These are phyloP conservation scores for Priocnemis perturbator DNA, from an alignment of 2,888 invertebrate species.

Conservation along the genomic window DNA sequence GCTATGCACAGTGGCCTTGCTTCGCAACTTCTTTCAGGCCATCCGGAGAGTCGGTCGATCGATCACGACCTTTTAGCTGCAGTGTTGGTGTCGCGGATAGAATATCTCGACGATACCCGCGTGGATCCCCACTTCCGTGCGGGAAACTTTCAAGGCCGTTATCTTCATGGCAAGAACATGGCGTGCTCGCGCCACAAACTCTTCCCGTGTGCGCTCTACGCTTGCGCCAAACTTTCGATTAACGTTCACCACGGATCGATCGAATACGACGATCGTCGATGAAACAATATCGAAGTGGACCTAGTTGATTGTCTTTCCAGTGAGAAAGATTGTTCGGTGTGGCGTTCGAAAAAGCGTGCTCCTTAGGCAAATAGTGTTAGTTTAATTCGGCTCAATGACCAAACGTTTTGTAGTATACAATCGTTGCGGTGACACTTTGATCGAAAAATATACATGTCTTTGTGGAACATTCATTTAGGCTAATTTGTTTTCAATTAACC, in stretches of 20 bases:
- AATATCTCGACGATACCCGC: conserved; percentile 38
- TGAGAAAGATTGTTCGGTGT: too few relatives aligned
- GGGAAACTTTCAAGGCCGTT: conserved; percentile 41
- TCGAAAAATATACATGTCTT: too few relatives aligned
- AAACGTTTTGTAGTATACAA: too few relatives aligned
- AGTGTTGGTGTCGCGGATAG: conserved; percentile 39
- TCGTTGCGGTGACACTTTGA: too few relatives aligned
- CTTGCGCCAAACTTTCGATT: conserved; percentile 5
- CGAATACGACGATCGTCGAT: conserved; percentile 2
- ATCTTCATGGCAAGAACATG: conserved; percentile 27
- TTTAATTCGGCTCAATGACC: too few relatives aligned
- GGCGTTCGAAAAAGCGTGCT: not conserved
- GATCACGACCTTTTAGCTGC: conserved; percentile 52
- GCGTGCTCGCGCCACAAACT: conserved; percentile 5
- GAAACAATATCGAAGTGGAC: conserved; percentile 18
- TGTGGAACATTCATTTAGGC: too few relatives aligned
- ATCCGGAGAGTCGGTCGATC: conserved; percentile 50
- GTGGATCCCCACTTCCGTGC: conserved; percentile 31
- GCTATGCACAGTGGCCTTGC: not conserved
- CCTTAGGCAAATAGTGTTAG: too few relatives aligned
- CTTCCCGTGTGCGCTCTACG: not conserved
- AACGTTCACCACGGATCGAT: conserved; percentile 14
- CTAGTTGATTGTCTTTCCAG: not conserved
- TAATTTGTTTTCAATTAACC: too few relatives aligned
- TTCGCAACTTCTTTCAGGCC: conserved; percentile 44